Percentiles rank a stretch among this genome's conserved stretches.
Evolutionary conservation across 2,797 vertebrate genomes (phyloP).

Genomic region (Tapirus indicus): DNA sequence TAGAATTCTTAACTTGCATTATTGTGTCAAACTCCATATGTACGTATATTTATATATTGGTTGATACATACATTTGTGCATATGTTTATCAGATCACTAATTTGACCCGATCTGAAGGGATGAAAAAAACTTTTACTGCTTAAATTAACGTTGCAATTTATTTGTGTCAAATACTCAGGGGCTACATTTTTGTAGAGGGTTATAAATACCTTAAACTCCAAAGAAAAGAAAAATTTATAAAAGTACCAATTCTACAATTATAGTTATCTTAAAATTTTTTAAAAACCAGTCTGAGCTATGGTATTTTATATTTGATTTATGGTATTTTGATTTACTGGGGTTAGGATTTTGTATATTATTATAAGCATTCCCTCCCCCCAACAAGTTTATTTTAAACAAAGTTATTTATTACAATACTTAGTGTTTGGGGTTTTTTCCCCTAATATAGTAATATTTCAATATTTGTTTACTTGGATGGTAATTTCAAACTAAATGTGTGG

Average conservation of each 20-base stretch:
- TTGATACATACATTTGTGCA: background rate
- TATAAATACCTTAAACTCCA: conserved; percentile 45
- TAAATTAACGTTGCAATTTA: background rate
- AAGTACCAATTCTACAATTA: background rate
- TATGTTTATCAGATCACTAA: background rate
- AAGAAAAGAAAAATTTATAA: background rate
- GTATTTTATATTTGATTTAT: background rate
- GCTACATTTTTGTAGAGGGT: conserved; percentile 1
- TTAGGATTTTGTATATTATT: conserved; percentile 19
- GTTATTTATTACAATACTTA: background rate
- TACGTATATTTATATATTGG: background rate
- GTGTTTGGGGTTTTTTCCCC: conserved; percentile 12
- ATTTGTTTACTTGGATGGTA: conserved; percentile 45
- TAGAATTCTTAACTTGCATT: background rate
- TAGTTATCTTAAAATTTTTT: background rate
- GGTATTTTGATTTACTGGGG: conserved; percentile 14
- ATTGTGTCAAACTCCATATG: background rate
- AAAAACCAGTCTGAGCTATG: background rate
- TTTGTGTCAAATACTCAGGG: conserved; percentile 4
- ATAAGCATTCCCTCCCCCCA: background rate
- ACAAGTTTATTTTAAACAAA: conserved; percentile 40
- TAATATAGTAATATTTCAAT: background rate
- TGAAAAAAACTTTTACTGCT: background rate
- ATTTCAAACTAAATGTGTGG: conserved; percentile 5
- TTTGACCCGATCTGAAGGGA: background rate